These are phyloP conservation scores for Clistopyga incitator DNA, from an alignment of 2,888 invertebrate species.

Conservation along the genomic window DNA sequence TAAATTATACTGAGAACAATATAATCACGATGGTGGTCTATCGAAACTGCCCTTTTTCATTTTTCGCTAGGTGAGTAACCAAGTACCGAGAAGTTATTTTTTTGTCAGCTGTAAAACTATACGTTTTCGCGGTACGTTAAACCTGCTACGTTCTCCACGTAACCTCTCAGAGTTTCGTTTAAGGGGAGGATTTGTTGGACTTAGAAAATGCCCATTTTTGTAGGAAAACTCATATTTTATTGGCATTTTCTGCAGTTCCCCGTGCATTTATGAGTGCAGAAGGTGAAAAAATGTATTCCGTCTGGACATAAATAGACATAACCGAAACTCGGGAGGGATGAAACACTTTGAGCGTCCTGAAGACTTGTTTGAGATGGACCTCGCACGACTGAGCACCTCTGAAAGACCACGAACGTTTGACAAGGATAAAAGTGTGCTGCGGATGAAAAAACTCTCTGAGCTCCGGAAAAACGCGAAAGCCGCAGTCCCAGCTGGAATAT, in stretches of 20 bases:
- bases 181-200: background rate
- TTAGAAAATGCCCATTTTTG: background rate
- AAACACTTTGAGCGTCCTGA: conserved; percentile 43
- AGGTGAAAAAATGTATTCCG: background rate
- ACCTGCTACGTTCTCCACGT: background rate
- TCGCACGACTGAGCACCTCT: conserved; percentile 40
- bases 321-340: conserved; percentile 10
- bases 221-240: background rate
- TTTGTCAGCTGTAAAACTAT: background rate
- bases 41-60: background rate
- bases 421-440: conserved; percentile 19
- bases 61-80: conserved; percentile 34
- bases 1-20: too few relatives aligned
- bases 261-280: background rate
- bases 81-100: conserved; percentile 46
- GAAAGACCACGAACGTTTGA: conserved; percentile 5
- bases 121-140: conserved; percentile 6
- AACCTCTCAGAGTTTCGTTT: background rate
- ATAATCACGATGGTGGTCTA: too few relatives aligned
- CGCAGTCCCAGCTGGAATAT: conserved; percentile 11
- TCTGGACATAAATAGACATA: conserved; percentile 15
- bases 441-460: conserved; percentile 9
- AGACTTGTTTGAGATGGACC: conserved; percentile 44
- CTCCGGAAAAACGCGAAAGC: conserved; percentile 20
- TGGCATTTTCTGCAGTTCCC: background rate